These are phyloP conservation scores for Gnathonemus longibarbis DNA, from an alignment of 2,113 vertebrate genomes.

Conservation along the genomic window DNA sequence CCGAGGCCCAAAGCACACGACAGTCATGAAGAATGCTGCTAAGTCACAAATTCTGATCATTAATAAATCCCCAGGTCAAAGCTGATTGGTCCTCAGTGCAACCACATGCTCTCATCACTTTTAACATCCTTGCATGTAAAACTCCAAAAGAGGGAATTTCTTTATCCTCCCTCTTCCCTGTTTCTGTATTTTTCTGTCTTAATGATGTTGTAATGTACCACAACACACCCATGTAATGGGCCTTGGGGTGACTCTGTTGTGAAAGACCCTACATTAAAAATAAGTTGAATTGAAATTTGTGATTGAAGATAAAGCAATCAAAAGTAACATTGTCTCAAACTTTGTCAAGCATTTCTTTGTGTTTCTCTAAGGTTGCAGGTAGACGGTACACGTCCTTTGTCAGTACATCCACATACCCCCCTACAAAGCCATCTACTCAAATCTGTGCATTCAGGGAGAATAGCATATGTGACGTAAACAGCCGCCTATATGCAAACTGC, in stretches of 20 bases:
- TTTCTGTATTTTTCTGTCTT: not conserved
- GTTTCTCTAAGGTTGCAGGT: no score
- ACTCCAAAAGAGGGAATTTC: not conserved
- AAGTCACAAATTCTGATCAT: no score
- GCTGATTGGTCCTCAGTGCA: no score
- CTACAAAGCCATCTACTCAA: no score
- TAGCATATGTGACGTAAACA: not conserved
- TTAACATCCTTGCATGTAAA: not conserved
- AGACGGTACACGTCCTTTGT: no score
- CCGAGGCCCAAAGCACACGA: no score
- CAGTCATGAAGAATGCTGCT: no score
- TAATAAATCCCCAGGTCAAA: no score
- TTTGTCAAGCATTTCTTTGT: not conserved
- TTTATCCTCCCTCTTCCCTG: not conserved
- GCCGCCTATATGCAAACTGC: not conserved
- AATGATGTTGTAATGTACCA: not conserved
- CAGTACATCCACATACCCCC: no score
- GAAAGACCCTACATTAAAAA: not conserved
- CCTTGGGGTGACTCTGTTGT: not conserved
- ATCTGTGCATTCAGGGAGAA: not conserved
- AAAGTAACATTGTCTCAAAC: not conserved
- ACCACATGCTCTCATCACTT: not conserved
- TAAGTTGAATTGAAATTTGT: not conserved
- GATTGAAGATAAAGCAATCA: not conserved
- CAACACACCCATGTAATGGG: not conserved